A percentile compares a stretch with the other conserved stretches of the same genome.
phyloP scores from a whole-genome alignment of 1,140 invertebrate genomes.

The Atopsyche davidsoni region DNA sequence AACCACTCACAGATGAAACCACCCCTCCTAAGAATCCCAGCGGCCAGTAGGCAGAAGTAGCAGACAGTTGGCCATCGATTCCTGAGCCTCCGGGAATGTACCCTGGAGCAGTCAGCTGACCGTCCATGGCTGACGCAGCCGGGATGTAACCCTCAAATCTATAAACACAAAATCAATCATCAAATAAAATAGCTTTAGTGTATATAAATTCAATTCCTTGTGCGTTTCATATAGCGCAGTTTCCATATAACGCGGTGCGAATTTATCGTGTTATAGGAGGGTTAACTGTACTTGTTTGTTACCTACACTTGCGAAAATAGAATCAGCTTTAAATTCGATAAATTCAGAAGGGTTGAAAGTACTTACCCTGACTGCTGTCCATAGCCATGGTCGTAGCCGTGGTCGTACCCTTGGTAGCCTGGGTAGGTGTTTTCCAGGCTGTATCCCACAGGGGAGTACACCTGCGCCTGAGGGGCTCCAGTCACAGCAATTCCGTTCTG shows the following conservation, averaged over 20 bases:
- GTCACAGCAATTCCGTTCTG: not conserved
- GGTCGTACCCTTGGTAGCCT: conserved; percentile 19
- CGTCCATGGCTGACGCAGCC: conserved; percentile 12
- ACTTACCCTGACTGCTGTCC: conserved; percentile 26
- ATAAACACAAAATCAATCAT: not conserved
- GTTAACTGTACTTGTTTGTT: not conserved
- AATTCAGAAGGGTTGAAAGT: not conserved
- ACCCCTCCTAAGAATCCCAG: too few relatives aligned
- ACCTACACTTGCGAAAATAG: not conserved
- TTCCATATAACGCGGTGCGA: not conserved
- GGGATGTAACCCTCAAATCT: conserved; percentile 29
- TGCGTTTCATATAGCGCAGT: not conserved
- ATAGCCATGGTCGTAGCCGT: conserved; percentile 27
- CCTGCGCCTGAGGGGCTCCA: not conserved
- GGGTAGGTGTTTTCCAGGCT: conserved; percentile 10
- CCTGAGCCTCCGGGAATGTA: conserved; percentile 17
- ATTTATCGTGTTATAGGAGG: not conserved
- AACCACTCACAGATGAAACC: too few relatives aligned
- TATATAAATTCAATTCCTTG: too few relatives aligned
- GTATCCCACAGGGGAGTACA: conserved; percentile 19
- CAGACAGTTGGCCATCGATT: conserved; percentile 1
- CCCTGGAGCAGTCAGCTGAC: conserved; percentile 11
- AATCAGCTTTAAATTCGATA: not conserved
- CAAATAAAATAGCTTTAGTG: not conserved
- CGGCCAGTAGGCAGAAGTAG: too few relatives aligned